These are phyloP conservation scores for Pimpla rufipes DNA, from an alignment of 2,888 invertebrate genomes.

Conservation along the genomic window DNA sequence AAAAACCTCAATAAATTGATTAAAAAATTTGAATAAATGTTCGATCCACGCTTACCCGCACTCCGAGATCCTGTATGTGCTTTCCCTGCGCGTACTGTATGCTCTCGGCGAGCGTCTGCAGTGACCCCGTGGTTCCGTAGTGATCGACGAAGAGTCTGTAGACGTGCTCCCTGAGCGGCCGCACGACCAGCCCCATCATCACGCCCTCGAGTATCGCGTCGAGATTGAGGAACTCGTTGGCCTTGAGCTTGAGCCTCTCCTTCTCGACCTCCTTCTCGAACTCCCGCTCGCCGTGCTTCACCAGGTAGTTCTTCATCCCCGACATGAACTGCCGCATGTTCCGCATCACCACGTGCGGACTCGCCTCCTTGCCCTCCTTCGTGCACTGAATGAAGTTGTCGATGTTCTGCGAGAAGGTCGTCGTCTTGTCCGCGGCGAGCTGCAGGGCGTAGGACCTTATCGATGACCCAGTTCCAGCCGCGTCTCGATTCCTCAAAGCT, in stretches of 20 bases:
- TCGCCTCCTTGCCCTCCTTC: conserved; percentile 94
- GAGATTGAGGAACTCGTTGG: conserved; percentile 97
- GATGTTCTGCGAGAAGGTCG: conserved; percentile 96
- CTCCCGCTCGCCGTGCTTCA: conserved; percentile 97
- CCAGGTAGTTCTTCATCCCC: conserved; percentile 99
- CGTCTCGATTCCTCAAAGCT: conserved; percentile 88
- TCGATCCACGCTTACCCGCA: conserved; percentile 87
- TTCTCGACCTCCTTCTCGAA: conserved; percentile 96
- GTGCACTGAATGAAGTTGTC: conserved; percentile 98
- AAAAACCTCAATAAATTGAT: neutral
- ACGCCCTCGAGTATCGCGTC: conserved; percentile 98
- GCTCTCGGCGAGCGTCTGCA: conserved; percentile 90
- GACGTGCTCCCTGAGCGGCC: conserved; percentile 93
- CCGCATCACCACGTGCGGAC: conserved; percentile 95
- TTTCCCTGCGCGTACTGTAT: conserved; percentile 90
- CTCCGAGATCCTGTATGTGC: conserved; percentile 89
- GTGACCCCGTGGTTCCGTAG: conserved; percentile 92
- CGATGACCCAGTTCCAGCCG: conserved; percentile 89
- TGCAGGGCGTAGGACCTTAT: conserved; percentile 93
- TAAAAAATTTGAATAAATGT: neutral
- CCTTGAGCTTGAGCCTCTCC: conserved; percentile 93
- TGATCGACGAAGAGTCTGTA: conserved; percentile 95
- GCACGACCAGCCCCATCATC: conserved; percentile 95
- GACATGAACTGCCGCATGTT: conserved; percentile 99
- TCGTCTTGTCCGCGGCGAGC: conserved; percentile 93